Base-by-base conservation (phyloP, 2,113 vertebrate genomes). In the Zosterops hypoxanthus region DNA sequence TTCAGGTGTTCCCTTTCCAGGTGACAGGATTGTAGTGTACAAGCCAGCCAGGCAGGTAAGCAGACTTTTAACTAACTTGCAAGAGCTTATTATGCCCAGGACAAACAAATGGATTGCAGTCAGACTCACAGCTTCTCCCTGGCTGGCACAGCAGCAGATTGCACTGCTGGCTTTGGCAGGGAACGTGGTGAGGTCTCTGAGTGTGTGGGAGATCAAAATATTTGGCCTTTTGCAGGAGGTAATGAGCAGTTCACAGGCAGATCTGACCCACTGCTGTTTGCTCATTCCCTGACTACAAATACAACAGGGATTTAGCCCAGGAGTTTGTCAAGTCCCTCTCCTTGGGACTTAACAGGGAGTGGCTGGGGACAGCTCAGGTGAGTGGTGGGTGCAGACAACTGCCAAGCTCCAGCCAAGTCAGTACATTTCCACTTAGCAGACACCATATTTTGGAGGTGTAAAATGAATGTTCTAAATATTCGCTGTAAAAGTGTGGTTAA, bases 401-500 rank as follows among this genome's bases (percentile, higher is more conserved):
- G 29, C 24, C 5, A 2, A n/a, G 44, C 79, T 90, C 28, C 47
- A 56, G 3, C 26, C 28, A 8, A n/a, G 34, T 6, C 78, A 13
- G 26, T 52, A 8, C 68, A 60, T 82, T 88, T 59, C 75, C 76
- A 56, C 39, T 21, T 25, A 24, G 71, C 61, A 81, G 57, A 83
- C 12, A 21, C 60, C 60, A 26, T 2, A 0, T 26, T 73, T 80
- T 26, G 47, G 63, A 88, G 75, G 75, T 59, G 31, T 31, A 33
- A 66, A 68, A 52, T 21, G 82, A 83, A 31, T 13, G 52, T 33
- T 80, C 64, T 36, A 24, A 80, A 79, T 61, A 79, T 86, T 90
- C 82, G 49, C 82, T 41, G 49, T 28, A 66, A 75, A 64, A 77
- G 64, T 50, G 25, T 42, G 90, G 78, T 93, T 88, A 93, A 86